Evolutionary conservation across 2,888 invertebrate species (phyloP).

Genomic region (Caenorhabditis virilis): DNA sequence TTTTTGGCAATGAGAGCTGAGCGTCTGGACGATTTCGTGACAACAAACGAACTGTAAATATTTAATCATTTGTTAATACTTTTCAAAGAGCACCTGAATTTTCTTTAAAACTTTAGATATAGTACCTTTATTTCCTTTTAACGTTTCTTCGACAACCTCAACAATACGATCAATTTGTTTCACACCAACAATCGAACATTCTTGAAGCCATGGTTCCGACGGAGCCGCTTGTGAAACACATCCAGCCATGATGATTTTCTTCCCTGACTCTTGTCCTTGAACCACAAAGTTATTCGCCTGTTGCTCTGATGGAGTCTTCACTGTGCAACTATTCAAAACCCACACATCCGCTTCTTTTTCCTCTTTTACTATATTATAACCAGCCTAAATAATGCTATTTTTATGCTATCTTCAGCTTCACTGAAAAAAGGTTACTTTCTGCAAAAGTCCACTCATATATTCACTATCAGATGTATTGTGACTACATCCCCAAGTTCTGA

Average conservation of each 20-base stretch:
- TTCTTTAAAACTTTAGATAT: not conserved
- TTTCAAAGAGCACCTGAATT: too few species aligned
- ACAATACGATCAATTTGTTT: constrained; percentile 97
- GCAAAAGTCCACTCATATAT: constrained; percentile 95
- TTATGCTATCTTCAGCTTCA: constrained; percentile 1
- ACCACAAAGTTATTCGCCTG: constrained; percentile 50
- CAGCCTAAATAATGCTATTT: constrained; percentile 31
- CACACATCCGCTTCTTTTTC: constrained; percentile 86
- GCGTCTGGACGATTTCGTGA: constrained; percentile 78
- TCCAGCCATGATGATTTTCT: constrained; percentile 83
- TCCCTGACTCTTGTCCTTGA: constrained; percentile 43
- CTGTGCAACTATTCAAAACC: constrained; percentile 96
- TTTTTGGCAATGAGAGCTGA: constrained; percentile 85
- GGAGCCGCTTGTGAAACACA: constrained; percentile 89
- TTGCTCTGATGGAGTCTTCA: constrained; percentile 90
- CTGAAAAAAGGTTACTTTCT: constrained; percentile 70
- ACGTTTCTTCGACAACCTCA: constrained; percentile 94
- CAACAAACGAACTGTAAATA: constrained; percentile 49
- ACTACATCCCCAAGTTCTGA: constrained; percentile 61
- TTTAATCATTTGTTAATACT: too few species aligned
- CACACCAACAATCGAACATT: constrained; percentile 92
- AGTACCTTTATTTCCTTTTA: constrained; percentile 77
- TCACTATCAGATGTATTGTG: constrained; percentile 97
- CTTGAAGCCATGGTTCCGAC: constrained; percentile 71
- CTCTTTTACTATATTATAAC: constrained; percentile 73